Evolutionary conservation across 1,140 invertebrate genomes (phyloP).

Genomic region (Drosophila tropicalis): DNA sequence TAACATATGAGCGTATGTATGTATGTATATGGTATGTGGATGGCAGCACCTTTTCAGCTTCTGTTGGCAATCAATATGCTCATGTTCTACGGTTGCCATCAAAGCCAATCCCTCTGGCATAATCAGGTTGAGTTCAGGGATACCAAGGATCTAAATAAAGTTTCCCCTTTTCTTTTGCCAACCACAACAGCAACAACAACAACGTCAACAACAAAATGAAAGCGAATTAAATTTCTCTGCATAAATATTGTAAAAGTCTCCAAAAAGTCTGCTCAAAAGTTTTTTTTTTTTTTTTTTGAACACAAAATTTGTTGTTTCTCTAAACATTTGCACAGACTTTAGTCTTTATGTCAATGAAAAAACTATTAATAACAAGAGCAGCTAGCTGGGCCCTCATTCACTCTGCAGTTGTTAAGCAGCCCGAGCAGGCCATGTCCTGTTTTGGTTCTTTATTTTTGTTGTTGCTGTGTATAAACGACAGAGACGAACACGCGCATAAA

Average conservation of each 20-base stretch:
- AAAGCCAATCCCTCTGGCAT: conserved; percentile 58
- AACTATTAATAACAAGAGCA: conserved; percentile 51
- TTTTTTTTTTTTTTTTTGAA: conserved; percentile 4
- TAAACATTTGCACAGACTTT: conserved; percentile 7
- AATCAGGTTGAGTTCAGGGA: conserved; percentile 39
- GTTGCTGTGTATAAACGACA: conserved; percentile 52
- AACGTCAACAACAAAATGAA: background rate
- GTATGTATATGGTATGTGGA: conserved; percentile 40
- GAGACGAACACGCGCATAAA: conserved; percentile 74
- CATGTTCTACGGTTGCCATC: conserved; percentile 49
- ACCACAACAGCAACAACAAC: no score
- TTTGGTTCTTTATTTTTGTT: conserved; percentile 22
- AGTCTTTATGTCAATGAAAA: conserved; percentile 44
- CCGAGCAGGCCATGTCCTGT: conserved; percentile 23
- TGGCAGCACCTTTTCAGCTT: conserved; percentile 17
- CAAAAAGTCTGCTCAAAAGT: conserved; percentile 8
- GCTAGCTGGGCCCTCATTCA: conserved; percentile 32
- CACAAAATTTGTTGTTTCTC: conserved; percentile 3
- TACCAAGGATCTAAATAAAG: conserved; percentile 11
- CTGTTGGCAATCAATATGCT: conserved; percentile 21
- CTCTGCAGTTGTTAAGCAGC: conserved; percentile 51
- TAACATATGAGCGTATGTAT: conserved; percentile 1
- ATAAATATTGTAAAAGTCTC: conserved; percentile 13
- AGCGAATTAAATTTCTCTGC: conserved; percentile 10
- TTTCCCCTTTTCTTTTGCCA: background rate